Percentiles rank a stretch among this genome's conserved stretches.
Evolutionary conservation across 2,797 vertebrate genomes (phyloP).

Genomic region (Periparus ater): DNA sequence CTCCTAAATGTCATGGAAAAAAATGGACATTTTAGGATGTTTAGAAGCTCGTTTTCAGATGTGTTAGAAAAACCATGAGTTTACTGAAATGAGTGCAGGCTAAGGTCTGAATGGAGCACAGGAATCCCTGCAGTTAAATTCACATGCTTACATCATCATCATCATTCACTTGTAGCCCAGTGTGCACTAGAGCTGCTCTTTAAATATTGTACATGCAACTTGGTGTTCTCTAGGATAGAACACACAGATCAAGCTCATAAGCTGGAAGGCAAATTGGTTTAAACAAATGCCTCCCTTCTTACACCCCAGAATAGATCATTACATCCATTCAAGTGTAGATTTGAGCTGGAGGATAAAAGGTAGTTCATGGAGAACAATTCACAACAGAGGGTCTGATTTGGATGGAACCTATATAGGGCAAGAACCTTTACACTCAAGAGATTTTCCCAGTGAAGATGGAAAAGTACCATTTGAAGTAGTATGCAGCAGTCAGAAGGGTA

Average conservation of each 20-base stretch:
- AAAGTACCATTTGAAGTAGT: background rate
- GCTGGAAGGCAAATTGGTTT: background rate
- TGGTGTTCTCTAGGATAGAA: background rate
- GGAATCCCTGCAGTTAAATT: constrained; percentile 19
- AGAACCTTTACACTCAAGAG: background rate
- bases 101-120: background rate
- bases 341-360: background rate
- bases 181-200: background rate
- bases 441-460: background rate
- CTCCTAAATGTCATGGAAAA: constrained; percentile 12
- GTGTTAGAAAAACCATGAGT: background rate
- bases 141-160: background rate
- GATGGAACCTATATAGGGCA: background rate
- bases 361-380: background rate
- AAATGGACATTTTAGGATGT: background rate
- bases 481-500: background rate
- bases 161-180: background rate
- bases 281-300: background rate
- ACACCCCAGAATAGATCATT: background rate
- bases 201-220: background rate
- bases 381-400: background rate
- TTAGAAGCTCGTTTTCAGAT: background rate
- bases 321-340: background rate
- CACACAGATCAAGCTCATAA: background rate
- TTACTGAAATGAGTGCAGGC: background rate